A percentile compares a stretch with the other conserved stretches of the same genome.
Conservation (phyloP, 2,113 vertebrate species). For the Tachysurus fulvidraco region DNA sequence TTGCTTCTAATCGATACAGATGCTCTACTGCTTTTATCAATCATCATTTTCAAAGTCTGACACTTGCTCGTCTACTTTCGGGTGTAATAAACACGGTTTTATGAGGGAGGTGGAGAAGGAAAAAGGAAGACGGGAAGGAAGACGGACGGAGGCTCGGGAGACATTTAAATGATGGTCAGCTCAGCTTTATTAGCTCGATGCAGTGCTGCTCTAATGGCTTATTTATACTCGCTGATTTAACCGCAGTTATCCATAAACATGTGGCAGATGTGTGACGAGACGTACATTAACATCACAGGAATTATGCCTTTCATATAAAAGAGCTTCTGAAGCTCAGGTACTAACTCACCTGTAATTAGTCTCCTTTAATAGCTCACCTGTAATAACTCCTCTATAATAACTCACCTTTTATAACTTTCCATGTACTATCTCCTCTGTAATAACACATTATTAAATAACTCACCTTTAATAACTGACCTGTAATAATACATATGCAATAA, state of each 20-base stretch:
- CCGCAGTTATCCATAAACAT: background rate
- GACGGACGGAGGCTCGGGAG: background rate
- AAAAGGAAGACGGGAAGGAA: background rate
- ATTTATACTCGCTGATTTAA: background rate
- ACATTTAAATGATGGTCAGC: constrained; percentile 10
- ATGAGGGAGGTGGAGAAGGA: background rate
- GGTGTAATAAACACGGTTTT: constrained; percentile 35
- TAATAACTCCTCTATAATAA: too few species aligned
- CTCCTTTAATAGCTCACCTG: too few species aligned
- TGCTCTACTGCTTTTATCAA: constrained; percentile 47
- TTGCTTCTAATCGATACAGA: constrained; percentile 54
- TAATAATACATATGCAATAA: too few species aligned
- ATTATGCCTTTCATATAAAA: background rate
- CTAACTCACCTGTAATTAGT: background rate
- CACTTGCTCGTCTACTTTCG: constrained; percentile 44
- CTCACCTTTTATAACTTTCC: too few species aligned
- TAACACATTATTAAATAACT: too few species aligned
- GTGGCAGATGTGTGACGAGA: background rate
- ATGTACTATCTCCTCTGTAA: too few species aligned
- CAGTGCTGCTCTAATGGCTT: background rate
- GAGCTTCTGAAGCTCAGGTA: background rate
- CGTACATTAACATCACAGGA: background rate
- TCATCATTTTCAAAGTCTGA: constrained; percentile 45
- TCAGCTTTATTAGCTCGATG: background rate
- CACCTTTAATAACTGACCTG: too few species aligned